A percentile compares a stretch with the other conserved stretches of the same genome.
Evolutionary conservation across 2,113 vertebrate species (phyloP).

Genomic region (Echinops telfairi): DNA sequence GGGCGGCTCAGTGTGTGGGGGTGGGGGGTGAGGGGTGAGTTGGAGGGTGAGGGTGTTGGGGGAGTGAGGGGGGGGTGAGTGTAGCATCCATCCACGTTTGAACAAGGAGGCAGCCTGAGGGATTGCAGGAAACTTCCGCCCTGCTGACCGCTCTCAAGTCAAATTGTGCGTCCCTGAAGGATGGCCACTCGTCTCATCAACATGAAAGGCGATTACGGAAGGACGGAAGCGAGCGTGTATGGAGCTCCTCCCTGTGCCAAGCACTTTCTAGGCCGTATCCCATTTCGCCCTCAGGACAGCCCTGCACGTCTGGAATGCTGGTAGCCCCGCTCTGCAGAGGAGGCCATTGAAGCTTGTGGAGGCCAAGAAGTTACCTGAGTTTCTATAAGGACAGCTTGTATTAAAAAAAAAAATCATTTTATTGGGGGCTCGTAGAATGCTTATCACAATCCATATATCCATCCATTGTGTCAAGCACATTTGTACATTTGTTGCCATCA

Average conservation of each 20-base stretch:
- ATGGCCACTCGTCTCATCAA: neutral
- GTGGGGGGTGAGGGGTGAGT: no score
- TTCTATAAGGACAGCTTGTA: neutral
- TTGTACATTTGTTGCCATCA: no score
- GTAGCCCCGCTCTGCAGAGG: neutral
- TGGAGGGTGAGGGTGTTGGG: no score
- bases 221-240: slow-evolving; percentile 48
- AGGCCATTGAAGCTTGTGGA: neutral
- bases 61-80: no score
- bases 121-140: neutral
- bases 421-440: no score
- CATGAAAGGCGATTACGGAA: slow-evolving; percentile 21
- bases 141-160: neutral
- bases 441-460: no score
- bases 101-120: neutral
- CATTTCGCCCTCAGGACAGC: neutral
- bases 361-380: neutral
- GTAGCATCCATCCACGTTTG: neutral
- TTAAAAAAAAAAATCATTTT: no score
- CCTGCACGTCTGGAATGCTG: neutral
- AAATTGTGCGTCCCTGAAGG: slow-evolving; percentile 48
- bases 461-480: no score
- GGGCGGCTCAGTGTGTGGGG: neutral
- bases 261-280: slow-evolving; percentile 23
- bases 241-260: slow-evolving; percentile 9